These are phyloP conservation scores for Peromyscus eremicus DNA, from an alignment of 2,797 vertebrate genomes.

Conservation along the genomic window DNA sequence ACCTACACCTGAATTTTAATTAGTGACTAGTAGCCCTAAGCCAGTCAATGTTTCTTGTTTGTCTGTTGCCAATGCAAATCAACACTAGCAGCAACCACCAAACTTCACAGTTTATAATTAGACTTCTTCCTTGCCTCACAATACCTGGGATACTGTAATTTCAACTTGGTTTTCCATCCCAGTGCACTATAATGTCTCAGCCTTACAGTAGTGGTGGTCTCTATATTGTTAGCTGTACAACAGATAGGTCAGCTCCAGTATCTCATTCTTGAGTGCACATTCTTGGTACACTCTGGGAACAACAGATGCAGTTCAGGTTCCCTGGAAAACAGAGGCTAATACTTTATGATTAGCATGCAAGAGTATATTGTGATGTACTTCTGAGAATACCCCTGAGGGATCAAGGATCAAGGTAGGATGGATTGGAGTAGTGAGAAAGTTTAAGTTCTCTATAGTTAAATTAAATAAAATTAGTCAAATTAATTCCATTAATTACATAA, in stretches of 20 bases:
- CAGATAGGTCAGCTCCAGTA: background rate
- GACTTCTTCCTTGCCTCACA: background rate
- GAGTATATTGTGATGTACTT: constrained; percentile 6
- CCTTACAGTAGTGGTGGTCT: background rate
- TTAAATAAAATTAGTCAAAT: background rate
- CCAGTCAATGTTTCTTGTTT: background rate
- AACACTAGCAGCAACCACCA: background rate
- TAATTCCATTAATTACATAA: background rate
- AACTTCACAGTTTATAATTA: background rate
- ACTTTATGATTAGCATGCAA: constrained; percentile 15
- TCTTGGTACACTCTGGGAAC: constrained; percentile 23
- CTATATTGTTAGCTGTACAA: background rate
- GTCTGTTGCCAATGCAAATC: background rate
- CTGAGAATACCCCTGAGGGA: constrained; percentile 47
- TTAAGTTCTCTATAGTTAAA: background rate
- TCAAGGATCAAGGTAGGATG: background rate
- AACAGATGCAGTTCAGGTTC: constrained; percentile 45
- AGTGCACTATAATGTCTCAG: background rate
- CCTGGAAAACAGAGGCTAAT: constrained; percentile 44
- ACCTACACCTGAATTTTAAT: background rate
- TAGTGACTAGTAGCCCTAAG: background rate
- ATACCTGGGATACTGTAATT: background rate
- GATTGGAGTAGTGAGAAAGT: background rate
- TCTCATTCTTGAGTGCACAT: constrained; percentile 26
- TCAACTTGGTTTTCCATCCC: background rate